Evolutionary conservation across 2,888 invertebrate genomes (phyloP), one percentile per base, ranked within the genome.

Genomic region (Petrolisthes manimaculis): DNA sequence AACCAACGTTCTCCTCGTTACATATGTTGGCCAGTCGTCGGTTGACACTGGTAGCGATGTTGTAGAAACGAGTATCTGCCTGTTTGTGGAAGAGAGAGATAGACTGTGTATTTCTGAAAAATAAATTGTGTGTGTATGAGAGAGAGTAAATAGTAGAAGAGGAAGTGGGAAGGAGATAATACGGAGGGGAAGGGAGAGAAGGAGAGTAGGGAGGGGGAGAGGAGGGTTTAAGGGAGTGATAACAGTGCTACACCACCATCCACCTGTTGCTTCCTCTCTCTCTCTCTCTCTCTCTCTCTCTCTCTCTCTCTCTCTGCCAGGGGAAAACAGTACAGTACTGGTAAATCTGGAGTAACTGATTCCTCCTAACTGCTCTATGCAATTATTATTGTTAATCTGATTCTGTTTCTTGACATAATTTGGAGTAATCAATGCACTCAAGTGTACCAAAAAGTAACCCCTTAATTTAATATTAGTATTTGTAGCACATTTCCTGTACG

Each of bases 211-310:
- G 61, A 61, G 18, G 18, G 61, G 61, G 18, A 61, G 9, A 12
- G 9, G 61, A 61, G 61, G 61, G 18, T 12, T 61, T 12, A 18
- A 61, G 61, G 18, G 61, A 18, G 18, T 61, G 61, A 61, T 61
- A 18, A 61, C 18, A 18, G 61, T 61, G 61, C 18, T 61, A 61
- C 61, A 61, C 61, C 61, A 18, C 61, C 18, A 61, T 18, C 61
- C 61, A 61, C 61, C 61, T 61, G 61, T 61, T 61, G 18, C 61
- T 18, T 61, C 61, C 61, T 77, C 14, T 51, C 18, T 77, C 12
- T 67, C 81, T 67, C 81, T 51, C 67, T 24, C 81, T 61, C 67
- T 21, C 61, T 24, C 81, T 37, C 61, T 24, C 81, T 14, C 81
- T 37, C 81, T 14, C 81, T 37, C 81, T 67, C 61, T 37, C 81